Base-by-base conservation (phyloP, 2,113 vertebrate genomes). In the Myrmecophaga tridactyla region DNA sequence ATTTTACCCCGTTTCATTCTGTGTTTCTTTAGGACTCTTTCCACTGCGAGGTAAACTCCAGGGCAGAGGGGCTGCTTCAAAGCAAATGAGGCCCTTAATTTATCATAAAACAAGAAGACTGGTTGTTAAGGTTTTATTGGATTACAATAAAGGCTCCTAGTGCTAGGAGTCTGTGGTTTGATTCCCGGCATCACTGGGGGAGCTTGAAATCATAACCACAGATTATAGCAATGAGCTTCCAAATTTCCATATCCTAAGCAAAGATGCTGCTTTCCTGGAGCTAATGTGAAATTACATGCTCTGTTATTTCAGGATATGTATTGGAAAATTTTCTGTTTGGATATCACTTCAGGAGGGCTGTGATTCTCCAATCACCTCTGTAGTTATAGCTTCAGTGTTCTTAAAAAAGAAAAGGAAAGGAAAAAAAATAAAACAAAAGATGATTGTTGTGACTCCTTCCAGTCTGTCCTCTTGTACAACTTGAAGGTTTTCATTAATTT, bases 121-220 rank as follows among this genome's bases (percentile, higher is more conserved):
- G 96, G 96, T 97, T 97, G 98, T 97, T 97, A 97, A 98, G 97
- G 97, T 97, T 98, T 98, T 98, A 98, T 98, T 95, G 67, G 98
- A 97, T 98, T 98, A 98, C 98, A 97, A 97, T 81, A 93, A 98
- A 96, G 98, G 84, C 97, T 98, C 95, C 96, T 97, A 98, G 97
- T 51, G 34, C 97, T 90, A 1, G 97, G 97, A 98, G 96, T 25
- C 97, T 98, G 96, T 94, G 98, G 97, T 98, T 97, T 96, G 96
- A 92, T 98, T 98, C 98, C 98, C 96, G 94, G 98, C 98, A 98
- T 82, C 88, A 96, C 96, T 97, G 96, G 97, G 96, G 95, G 97
- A 97, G 95, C 93, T 97, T 97, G 96, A 98, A 98, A 95, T 97
- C 96, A 89, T 97, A 98, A 98, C 98, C 98, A 96, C 98, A 98